Conservation (phyloP, 2,113 vertebrate species). For the Toxostoma redivivum region DNA sequence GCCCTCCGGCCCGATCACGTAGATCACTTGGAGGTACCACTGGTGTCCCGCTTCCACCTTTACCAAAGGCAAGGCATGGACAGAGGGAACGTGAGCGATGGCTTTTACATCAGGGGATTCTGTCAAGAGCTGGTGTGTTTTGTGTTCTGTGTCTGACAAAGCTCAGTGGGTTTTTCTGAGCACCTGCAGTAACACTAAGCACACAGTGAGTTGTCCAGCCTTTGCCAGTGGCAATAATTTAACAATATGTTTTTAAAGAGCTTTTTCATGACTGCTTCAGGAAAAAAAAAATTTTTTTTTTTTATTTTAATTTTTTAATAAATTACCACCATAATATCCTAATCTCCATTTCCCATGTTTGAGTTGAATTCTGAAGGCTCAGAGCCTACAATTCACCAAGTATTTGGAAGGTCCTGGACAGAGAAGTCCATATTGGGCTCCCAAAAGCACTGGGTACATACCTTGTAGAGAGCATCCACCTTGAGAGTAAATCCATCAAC, state of each 20-base stretch:
- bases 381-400: neutral
- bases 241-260: neutral
- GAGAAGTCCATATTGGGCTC: neutral
- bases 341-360: neutral
- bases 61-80: neutral
- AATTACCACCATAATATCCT: neutral
- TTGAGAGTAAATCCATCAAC: slow-evolving; percentile 96
- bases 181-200: neutral
- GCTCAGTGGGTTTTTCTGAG: neutral
- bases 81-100: fast-evolving
- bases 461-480: slow-evolving; percentile 97
- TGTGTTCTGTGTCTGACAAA: neutral
- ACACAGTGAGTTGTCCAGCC: neutral
- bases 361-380: neutral
- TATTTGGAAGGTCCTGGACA: neutral
- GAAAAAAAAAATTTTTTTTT: neutral
- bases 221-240: neutral
- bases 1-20: slow-evolving; percentile 89
- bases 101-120: neutral
- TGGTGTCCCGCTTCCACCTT: slow-evolving; percentile 98
- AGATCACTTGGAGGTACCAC: slow-evolving; percentile 98
- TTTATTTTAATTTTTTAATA: too few species aligned
- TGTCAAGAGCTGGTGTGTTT: neutral
- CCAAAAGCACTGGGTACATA: slow-evolving; percentile 2
- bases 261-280: neutral